Evolutionary conservation across 2,113 vertebrate species (phyloP), one percentile per base, ranked within the genome.

Genomic region (Lagopus leucura): DNA sequence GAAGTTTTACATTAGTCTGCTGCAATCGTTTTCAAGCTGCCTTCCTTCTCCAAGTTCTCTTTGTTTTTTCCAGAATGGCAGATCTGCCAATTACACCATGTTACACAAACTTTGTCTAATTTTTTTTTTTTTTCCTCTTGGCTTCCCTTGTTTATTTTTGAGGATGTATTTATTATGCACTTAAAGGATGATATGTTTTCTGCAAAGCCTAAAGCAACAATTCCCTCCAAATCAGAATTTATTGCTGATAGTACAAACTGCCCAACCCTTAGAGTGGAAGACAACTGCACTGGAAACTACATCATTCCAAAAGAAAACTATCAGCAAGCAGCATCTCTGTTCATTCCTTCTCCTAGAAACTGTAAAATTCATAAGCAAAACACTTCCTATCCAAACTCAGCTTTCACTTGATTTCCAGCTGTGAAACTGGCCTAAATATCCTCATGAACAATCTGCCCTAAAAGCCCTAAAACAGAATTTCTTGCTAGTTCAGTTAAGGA

Each of bases 361-460:
- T 17, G 20, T 17, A 18, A 27, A 25, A 73, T 61, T 84, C 18
- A 30, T 12, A 84, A 27, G 17, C 11, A 90, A 82, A 72, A 34
- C 9, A 61, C 19, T 58, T 85, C 52, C n/a, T 54, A 36, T 9
- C 10, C 38, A 21, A 69, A 11, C 64, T 34, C 4, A 80, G 34
- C 8, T 81, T 81, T 72, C 27, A 67, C 25, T 74, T 0, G 8
- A 22, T 64, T 43, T 54, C 52, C 52, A 65, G 30, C 21, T 84
- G 57, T 14, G 73, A 75, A 0, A 0, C 3, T 52, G 43, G 40
- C 40, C 66, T 48, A 73, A 86, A 40, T 10, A 72, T 1, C 24
- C 15, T 61, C 43, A 30, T 7, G 8, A 86, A 66, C 17, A 69
- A 47, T 11, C 58, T 77, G 38, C 38, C 43, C 65, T 43, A 50